Conservation (phyloP, 2,888 invertebrate genomes). For the Dastarcus helophoroides region DNA sequence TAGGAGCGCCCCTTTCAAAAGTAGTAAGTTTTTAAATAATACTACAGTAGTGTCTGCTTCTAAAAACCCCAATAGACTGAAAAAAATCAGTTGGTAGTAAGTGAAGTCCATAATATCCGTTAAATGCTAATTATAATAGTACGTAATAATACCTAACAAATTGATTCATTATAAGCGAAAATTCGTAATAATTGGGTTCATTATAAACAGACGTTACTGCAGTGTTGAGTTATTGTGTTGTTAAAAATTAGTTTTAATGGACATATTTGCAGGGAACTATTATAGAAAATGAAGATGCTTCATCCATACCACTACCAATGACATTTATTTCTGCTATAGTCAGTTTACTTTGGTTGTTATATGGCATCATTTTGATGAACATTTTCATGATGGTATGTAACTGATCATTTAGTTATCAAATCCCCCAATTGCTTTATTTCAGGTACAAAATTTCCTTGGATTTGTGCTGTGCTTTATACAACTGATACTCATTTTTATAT, state of each 20-base stretch:
- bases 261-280: slow-evolving; percentile 63
- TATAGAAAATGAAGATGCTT: slow-evolving; percentile 69
- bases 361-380: slow-evolving; percentile 66
- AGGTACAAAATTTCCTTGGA: slow-evolving; percentile 64
- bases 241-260: no score
- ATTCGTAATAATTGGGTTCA: no score
- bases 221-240: no score
- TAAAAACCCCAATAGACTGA: neutral
- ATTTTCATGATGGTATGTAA: slow-evolving; percentile 61
- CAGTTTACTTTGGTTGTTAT: slow-evolving; percentile 67
- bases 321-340: slow-evolving; percentile 74
- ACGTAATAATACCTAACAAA: no score
- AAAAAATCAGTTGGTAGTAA: no score
- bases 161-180: no score
- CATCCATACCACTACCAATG: slow-evolving; percentile 77
- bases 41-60: neutral
- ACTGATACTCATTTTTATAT: slow-evolving; percentile 56
- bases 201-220: no score
- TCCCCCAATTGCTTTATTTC: slow-evolving; percentile 25
- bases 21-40: slow-evolving; percentile 41
- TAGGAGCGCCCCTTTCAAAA: slow-evolving; percentile 59
- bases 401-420: slow-evolving; percentile 4
- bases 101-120: no score
- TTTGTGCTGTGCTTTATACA: slow-evolving; percentile 50
- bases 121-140: no score